Conservation (phyloP, 2,113 vertebrate species). For the Sminthopsis crassicaudata region DNA sequence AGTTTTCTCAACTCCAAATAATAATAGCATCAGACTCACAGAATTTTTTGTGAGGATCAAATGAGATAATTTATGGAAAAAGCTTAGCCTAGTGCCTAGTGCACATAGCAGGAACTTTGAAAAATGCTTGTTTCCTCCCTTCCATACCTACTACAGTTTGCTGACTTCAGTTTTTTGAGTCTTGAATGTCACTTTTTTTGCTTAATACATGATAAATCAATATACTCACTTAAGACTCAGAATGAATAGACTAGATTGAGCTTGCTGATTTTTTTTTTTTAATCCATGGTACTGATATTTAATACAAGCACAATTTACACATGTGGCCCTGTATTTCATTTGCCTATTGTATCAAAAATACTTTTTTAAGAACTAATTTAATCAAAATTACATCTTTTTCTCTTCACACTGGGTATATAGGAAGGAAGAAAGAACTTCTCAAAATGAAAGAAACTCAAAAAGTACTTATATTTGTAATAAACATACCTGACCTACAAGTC, state of each 20-base stretch:
- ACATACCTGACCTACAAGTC: conserved; percentile 96
- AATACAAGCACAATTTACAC: not conserved
- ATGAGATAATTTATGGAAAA: not conserved
- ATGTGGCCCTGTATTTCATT: not conserved
- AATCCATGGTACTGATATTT: not conserved
- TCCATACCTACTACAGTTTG: not conserved
- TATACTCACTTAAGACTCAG: not conserved
- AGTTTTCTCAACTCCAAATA: not conserved
- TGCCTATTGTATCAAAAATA: not conserved
- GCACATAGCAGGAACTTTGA: not conserved
- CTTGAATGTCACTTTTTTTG: not conserved
- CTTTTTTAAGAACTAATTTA: not conserved
- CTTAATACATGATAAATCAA: not conserved
- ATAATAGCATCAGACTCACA: not conserved
- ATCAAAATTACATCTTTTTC: not conserved
- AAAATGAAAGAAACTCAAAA: not conserved
- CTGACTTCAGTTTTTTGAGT: not conserved
- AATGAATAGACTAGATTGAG: not conserved
- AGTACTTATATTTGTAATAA: not conserved
- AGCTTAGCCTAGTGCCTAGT: not conserved
- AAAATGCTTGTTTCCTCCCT: not conserved
- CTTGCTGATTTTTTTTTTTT: not conserved
- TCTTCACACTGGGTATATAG: not conserved
- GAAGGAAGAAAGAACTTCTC: not conserved
- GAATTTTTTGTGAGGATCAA: not conserved